A percentile compares a stretch with the other conserved stretches of the same genome.
Conservation (phyloP, 2,113 vertebrate genomes). For the Amazona vittata region DNA sequence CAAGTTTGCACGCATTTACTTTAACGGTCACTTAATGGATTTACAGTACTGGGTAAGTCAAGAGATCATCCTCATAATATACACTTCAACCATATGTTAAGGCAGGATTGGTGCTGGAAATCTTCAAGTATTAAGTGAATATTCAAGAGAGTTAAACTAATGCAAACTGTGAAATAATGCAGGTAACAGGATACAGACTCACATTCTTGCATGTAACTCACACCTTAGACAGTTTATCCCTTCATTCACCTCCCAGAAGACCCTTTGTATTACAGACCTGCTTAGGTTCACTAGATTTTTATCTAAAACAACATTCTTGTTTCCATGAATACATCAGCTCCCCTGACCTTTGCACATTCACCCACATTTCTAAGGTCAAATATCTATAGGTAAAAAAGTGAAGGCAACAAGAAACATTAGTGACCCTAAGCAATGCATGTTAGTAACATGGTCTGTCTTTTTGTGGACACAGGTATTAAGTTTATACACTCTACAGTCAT, state of each 20-base stretch:
- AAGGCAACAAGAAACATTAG: slow-evolving; percentile 53
- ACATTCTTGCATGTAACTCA: slow-evolving; percentile 58
- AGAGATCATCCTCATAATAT: neutral
- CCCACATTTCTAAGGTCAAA: slow-evolving; percentile 49
- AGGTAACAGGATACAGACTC: slow-evolving; percentile 37
- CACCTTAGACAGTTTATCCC: slow-evolving; percentile 42
- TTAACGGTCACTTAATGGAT: neutral
- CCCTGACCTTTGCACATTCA: slow-evolving; percentile 57
- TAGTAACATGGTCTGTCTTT: neutral
- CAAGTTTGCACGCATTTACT: neutral
- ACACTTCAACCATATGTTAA: neutral
- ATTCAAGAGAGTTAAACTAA: slow-evolving; percentile 29
- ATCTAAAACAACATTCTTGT: slow-evolving; percentile 62
- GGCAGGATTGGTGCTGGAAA: neutral
- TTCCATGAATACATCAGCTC: slow-evolving; percentile 52
- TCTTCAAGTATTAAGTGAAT: slow-evolving; percentile 11
- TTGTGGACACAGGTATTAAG: neutral
- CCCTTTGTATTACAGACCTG: slow-evolving; percentile 59
- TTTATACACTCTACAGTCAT: neutral
- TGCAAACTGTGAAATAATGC: slow-evolving; percentile 35
- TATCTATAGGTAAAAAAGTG: slow-evolving; percentile 7
- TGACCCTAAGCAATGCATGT: neutral
- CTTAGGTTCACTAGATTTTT: slow-evolving; percentile 67
- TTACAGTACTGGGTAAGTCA: neutral
- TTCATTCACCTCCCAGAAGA: slow-evolving; percentile 63